Evolutionary conservation across 2,888 invertebrate species (phyloP).

Genomic region (Cryptophagus acutangulus): DNA sequence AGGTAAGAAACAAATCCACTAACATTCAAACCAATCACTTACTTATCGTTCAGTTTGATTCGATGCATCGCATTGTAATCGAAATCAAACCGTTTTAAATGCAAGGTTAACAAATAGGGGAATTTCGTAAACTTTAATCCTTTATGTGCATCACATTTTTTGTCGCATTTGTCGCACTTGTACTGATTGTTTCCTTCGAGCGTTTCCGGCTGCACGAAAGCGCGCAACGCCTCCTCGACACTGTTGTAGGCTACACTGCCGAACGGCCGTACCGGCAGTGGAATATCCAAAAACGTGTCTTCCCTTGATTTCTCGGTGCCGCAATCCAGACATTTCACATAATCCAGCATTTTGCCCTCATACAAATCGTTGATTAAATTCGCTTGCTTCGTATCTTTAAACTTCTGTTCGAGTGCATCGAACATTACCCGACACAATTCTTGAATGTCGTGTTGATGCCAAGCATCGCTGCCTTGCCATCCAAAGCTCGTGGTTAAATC

Average conservation of each 20-base stretch:
- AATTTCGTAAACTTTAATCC: slow-evolving; percentile 81
- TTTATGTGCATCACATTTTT: slow-evolving; percentile 85
- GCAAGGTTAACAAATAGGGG: slow-evolving; percentile 80
- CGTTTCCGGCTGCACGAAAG: slow-evolving; percentile 80
- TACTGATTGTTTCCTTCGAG: slow-evolving; percentile 82
- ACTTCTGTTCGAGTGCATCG: slow-evolving; percentile 79
- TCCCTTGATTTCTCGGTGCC: slow-evolving; percentile 74
- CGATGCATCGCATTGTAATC: slow-evolving; percentile 79
- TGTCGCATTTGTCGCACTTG: slow-evolving; percentile 78
- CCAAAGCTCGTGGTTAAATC: slow-evolving; percentile 84
- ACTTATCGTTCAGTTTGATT: slow-evolving; percentile 84
- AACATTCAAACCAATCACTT: slow-evolving; percentile 34
- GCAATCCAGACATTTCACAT: slow-evolving; percentile 84
- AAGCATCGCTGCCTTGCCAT: slow-evolving; percentile 79
- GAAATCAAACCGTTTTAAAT: slow-evolving; percentile 85
- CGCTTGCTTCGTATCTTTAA: slow-evolving; percentile 75
- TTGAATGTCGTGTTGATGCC: slow-evolving; percentile 91
- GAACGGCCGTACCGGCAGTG: slow-evolving; percentile 78
- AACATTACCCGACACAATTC: slow-evolving; percentile 88
- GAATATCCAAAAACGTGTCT: slow-evolving; percentile 81
- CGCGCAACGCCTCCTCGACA: slow-evolving; percentile 76
- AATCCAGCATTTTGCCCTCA: slow-evolving; percentile 74
- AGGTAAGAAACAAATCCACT: neutral
- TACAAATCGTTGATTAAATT: slow-evolving; percentile 78
- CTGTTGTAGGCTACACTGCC: slow-evolving; percentile 73